Percentiles rank a stretch among this genome's conserved stretches.
phyloP scores from a whole-genome alignment of 2,888 invertebrate genomes.

The Microplitis deprimator region DNA sequence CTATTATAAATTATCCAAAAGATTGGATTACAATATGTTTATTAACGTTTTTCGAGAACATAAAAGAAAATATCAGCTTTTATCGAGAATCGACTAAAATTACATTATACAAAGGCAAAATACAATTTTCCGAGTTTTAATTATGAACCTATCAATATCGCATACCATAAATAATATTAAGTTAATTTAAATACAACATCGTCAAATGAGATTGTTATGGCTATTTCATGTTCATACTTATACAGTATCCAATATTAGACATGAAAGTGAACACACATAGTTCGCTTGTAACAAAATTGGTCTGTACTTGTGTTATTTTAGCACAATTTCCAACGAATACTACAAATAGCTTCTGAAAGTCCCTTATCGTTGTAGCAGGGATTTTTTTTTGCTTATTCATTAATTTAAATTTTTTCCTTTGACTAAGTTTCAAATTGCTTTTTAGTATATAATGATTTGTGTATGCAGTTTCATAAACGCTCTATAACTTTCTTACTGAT shows the following conservation, averaged over 20 bases:
- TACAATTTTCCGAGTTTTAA: too few species aligned
- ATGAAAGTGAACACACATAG: background rate
- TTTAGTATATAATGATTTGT: too few species aligned
- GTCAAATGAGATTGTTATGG: background rate
- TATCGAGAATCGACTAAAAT: too few species aligned
- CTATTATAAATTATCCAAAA: too few species aligned
- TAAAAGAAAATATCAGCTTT: too few species aligned
- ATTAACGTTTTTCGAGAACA: too few species aligned
- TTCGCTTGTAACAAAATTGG: background rate
- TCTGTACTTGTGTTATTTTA: background rate
- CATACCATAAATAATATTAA: background rate
- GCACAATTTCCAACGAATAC: background rate
- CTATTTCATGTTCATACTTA: background rate
- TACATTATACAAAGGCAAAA: too few species aligned
- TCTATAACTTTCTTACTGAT: too few species aligned
- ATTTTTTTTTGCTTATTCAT: background rate
- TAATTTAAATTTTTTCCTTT: background rate
- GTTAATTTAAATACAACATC: background rate
- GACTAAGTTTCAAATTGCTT: too few species aligned
- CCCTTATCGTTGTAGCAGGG: background rate
- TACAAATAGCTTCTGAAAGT: background rate
- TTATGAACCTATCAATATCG: too few species aligned
- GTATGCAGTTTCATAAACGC: too few species aligned
- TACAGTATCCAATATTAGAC: background rate
- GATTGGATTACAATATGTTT: too few species aligned